Base-by-base conservation (phyloP, 2,113 vertebrate species). In the Eulacestoma nigropectus region DNA sequence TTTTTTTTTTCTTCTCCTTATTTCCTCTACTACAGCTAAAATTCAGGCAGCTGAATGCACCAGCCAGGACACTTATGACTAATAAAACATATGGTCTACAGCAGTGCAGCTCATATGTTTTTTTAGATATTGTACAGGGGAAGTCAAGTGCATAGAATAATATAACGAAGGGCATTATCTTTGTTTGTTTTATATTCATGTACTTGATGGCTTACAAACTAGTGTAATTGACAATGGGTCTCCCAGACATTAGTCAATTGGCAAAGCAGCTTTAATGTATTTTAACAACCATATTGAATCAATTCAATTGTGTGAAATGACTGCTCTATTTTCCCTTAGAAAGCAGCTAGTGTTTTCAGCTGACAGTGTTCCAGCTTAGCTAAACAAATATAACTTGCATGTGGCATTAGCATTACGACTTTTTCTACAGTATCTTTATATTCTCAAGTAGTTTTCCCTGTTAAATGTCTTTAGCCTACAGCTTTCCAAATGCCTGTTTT, bases 341-440 rank as follows among this genome's bases (percentile, higher is more conserved):
- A 97, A 96, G 95, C 93, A 94, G 93, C 95, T 84, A 96, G 96
- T 95, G 92, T 96, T 96, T 93, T 94, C 95, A 96, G 83, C 90
- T 95, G 89, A 96, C 75, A 93, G 59, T 55, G 63, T 94, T 96
- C 91, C 90, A 95, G 90, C 86, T 93, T 89, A 91, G 89, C 77
- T 93, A 95, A 91, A 89, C 90, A 91, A 95, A 96, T 94, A 92
- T 65, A 95, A 95, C 81, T 88, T 92, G 73, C 64, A 59, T 74
- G 89, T 76, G 81, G 77, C 96, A 92, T 88, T 95, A 89, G 76
- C 86, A 69, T 85, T 93, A 84, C 9, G 16, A 56, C 76, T 95
- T 92, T 92, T 93, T 84, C 53, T 93, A 70, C 77, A 84, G 49
- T 78, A 90, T 95, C 91, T 90, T 87, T 84, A 62, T 82, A 75